phyloP scores from a whole-genome alignment of 1,140 invertebrate species.

The Macrotrachela quadricornifera region DNA sequence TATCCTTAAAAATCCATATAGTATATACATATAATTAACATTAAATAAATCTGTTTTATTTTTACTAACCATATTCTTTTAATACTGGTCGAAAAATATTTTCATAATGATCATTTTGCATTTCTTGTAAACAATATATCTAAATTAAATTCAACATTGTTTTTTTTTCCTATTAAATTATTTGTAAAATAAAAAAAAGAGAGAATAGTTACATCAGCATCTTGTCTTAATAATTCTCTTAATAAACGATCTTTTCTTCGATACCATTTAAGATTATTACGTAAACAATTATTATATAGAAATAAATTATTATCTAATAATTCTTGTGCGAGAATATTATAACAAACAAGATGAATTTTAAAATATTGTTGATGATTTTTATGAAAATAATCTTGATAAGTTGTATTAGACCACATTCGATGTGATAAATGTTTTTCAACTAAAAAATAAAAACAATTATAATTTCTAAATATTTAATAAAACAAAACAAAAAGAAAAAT shows the following conservation, averaged over 20 bases:
- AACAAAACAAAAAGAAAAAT: too few species aligned
- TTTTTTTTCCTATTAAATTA: too few species aligned
- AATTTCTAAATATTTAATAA: too few species aligned
- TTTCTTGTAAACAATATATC: constrained; percentile 8
- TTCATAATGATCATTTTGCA: constrained; percentile 1
- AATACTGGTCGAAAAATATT: not conserved
- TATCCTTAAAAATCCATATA: not conserved
- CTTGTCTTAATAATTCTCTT: constrained; percentile 43
- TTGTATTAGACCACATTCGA: too few species aligned
- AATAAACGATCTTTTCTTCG: constrained; percentile 42
- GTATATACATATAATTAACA: not conserved
- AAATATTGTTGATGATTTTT: too few species aligned
- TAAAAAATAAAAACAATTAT: too few species aligned
- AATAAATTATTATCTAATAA: constrained; percentile 48
- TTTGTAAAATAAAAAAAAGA: not conserved
- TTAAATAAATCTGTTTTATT: too few species aligned
- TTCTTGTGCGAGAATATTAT: constrained; percentile 65
- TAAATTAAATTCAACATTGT: too few species aligned
- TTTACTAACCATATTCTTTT: not conserved
- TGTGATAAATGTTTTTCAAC: too few species aligned
- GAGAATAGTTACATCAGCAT: constrained; percentile 56
- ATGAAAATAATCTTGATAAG: too few species aligned
- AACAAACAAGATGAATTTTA: constrained; percentile 19
- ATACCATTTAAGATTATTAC: constrained; percentile 44
- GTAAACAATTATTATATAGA: constrained; percentile 45